These are phyloP conservation scores for Furcifer pardalis DNA, from an alignment of 2,797 vertebrate species.

Conservation along the genomic window DNA sequence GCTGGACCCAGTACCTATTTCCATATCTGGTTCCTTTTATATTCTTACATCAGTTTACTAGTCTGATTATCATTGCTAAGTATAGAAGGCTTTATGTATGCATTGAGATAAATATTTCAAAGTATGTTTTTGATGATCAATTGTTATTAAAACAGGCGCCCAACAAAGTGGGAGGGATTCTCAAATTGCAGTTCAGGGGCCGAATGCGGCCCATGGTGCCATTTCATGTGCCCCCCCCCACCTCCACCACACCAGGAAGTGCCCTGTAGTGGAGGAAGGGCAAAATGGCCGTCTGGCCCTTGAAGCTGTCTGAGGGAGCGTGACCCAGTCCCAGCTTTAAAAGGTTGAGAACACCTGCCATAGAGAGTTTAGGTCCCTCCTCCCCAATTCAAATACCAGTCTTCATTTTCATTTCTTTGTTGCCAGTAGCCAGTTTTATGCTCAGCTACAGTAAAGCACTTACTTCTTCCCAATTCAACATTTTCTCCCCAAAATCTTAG, in stretches of 20 bases:
- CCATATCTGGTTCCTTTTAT: neutral
- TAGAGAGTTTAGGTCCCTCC: neutral
- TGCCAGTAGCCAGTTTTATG: neutral
- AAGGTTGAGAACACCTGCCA: too few relatives aligned
- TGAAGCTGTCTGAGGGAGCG: too few relatives aligned
- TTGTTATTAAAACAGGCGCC: too few relatives aligned
- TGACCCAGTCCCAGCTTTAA: too few relatives aligned
- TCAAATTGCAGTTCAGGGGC: too few relatives aligned
- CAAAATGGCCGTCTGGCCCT: too few relatives aligned
- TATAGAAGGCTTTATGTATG: neutral
- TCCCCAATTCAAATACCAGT: neutral
- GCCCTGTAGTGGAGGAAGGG: too few relatives aligned
- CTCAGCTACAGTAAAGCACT: constrained; percentile 28
- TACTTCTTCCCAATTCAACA: constrained; percentile 19
- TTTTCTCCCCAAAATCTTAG: constrained; percentile 45
- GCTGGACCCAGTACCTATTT: neutral
- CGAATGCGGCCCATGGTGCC: too few relatives aligned
- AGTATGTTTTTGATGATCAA: neutral
- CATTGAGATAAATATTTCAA: neutral
- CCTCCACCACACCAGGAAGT: too few relatives aligned
- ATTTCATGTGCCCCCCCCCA: too few relatives aligned
- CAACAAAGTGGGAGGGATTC: neutral
- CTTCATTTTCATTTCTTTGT: constrained; percentile 11
- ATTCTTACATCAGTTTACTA: neutral
- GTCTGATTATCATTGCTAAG: neutral